A percentile compares a stretch with the other conserved stretches of the same genome.
Conservation (phyloP, 2,113 vertebrate species). For the Mus pahari region DNA sequence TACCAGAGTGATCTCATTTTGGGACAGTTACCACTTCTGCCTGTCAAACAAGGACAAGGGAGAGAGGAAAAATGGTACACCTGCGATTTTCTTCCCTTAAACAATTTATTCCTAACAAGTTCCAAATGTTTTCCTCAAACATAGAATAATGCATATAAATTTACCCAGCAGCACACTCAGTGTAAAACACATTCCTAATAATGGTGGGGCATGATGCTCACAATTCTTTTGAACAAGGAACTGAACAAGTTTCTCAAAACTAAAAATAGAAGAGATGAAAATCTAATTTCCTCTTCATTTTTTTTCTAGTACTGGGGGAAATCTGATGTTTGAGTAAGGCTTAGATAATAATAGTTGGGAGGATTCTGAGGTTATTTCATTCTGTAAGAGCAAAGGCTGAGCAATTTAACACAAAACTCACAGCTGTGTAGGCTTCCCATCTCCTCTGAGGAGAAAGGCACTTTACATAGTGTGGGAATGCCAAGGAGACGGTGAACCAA, state of each 20-base stretch:
- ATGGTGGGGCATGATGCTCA: not conserved
- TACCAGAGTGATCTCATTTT: slow-evolving; percentile 6
- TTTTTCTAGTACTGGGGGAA: not conserved
- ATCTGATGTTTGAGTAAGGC: slow-evolving; percentile 7
- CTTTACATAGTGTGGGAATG: not conserved
- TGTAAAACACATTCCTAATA: slow-evolving; percentile 71
- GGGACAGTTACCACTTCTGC: slow-evolving; percentile 7
- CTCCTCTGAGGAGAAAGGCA: not conserved
- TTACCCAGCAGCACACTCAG: not conserved
- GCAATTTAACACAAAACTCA: not conserved
- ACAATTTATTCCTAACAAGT: slow-evolving; percentile 60
- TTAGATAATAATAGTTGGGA: not conserved
- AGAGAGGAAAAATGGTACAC: not conserved
- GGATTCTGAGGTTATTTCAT: not conserved
- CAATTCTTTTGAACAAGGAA: slow-evolving; percentile 45
- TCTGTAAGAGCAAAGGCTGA: not conserved
- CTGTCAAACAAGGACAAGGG: slow-evolving; percentile 28
- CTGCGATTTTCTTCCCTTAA: slow-evolving; percentile 56
- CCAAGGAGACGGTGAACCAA: not conserved
- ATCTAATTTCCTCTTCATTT: not conserved
- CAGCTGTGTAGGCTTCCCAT: not conserved
- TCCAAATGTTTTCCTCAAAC: slow-evolving; percentile 58
- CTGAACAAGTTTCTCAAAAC: slow-evolving; percentile 71
- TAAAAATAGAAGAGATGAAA: slow-evolving; percentile 64
- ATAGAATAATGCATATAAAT: slow-evolving; percentile 72